Percentiles rank a stretch among this genome's conserved stretches.
phyloP scores from a whole-genome alignment of 1,140 invertebrate genomes.

The Arion vulgaris region DNA sequence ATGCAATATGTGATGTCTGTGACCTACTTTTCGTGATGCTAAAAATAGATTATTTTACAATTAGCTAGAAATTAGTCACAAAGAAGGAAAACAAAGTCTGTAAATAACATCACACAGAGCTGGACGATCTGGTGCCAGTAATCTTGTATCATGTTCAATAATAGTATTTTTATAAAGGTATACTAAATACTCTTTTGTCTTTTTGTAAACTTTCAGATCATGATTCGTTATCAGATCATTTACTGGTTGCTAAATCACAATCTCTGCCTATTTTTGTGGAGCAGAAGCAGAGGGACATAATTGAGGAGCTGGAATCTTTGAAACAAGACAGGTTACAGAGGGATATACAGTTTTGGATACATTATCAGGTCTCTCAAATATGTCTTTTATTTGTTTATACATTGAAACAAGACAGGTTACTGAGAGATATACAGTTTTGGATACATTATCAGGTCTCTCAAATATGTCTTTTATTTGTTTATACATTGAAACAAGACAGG shows the following conservation, averaged over 20 bases:
- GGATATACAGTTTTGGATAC: slow-evolving; percentile 63
- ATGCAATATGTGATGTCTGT: no score
- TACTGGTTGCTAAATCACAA: slow-evolving; percentile 59
- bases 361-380: slow-evolving; percentile 61
- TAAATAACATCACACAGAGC: no score
- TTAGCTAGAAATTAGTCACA: no score
- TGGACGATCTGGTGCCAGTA: no score
- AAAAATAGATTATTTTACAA: no score
- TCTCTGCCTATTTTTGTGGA: slow-evolving; percentile 63
- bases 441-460: slow-evolving; percentile 60
- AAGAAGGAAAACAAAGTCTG: no score
- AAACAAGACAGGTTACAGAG: slow-evolving; percentile 49
- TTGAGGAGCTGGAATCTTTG: slow-evolving; percentile 52
- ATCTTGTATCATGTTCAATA: no score
- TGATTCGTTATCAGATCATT: slow-evolving; percentile 41
- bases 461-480: no score
- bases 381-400: no score
- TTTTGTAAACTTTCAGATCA: not conserved
- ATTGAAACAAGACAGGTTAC: slow-evolving; percentile 50
- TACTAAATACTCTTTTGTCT: no score
- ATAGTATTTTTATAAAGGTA: no score
- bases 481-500: slow-evolving; percentile 53
- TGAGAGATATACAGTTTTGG: slow-evolving; percentile 64
- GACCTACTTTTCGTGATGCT: no score
- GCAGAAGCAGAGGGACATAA: slow-evolving; percentile 50